phyloP scores from a whole-genome alignment of 2,888 invertebrate genomes.

The Coecobrya sp. region DNA sequence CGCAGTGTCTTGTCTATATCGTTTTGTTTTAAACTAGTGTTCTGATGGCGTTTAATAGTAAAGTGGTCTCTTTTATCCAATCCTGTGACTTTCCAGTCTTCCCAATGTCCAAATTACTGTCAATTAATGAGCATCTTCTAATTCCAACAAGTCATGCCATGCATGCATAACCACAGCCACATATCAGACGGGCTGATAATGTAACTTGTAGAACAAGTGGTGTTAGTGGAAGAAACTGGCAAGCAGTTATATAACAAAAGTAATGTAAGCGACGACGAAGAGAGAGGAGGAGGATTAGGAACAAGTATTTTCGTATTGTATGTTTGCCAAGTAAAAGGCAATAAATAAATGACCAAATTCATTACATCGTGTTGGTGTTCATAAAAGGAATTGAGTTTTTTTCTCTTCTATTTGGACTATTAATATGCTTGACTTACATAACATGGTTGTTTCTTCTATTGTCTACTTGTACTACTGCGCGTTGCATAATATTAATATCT shows the following conservation, averaged over 20 bases:
- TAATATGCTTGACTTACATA: not conserved
- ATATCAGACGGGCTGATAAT: too few relatives aligned
- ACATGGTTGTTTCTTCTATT: not conserved
- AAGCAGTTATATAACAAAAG: not conserved
- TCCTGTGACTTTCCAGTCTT: not conserved
- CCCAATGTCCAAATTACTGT: not conserved
- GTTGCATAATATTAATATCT: not conserved
- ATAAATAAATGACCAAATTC: conserved; percentile 12
- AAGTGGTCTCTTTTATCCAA: not conserved
- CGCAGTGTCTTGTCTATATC: too few relatives aligned
- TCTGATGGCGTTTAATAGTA: too few relatives aligned
- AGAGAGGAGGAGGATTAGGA: not conserved
- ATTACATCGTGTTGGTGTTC: not conserved
- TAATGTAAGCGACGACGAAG: too few relatives aligned
- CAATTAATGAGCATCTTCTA: not conserved
- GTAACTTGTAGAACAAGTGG: not conserved
- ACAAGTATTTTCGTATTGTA: not conserved
- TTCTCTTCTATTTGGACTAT: not conserved
- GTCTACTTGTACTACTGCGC: not conserved
- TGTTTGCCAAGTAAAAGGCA: not conserved
- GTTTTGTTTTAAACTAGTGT: too few relatives aligned
- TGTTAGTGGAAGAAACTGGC: not conserved
- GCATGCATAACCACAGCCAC: not conserved
- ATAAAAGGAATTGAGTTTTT: not conserved
- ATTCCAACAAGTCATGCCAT: not conserved